These are phyloP conservation scores for Megaceryle alcyon DNA, from an alignment of 2,797 vertebrate species.

Conservation along the genomic window DNA sequence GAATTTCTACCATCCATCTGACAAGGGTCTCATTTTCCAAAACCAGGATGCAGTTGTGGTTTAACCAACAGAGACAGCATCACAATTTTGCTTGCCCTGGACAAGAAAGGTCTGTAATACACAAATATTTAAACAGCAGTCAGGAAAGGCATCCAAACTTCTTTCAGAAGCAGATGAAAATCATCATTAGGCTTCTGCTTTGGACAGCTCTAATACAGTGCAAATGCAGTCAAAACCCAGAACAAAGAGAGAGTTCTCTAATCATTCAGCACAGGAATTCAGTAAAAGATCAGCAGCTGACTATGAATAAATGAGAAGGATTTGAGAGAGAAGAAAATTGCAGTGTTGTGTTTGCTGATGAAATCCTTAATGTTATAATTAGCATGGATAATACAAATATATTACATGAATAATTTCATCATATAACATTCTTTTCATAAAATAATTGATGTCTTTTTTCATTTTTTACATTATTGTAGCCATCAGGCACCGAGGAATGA, in stretches of 20 bases:
- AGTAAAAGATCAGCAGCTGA: not conserved
- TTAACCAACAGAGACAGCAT: not conserved
- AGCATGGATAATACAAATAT: not conserved
- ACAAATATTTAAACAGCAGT: not conserved
- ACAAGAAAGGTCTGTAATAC: not conserved
- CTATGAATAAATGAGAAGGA: not conserved
- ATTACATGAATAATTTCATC: not conserved
- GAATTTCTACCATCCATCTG: not conserved
- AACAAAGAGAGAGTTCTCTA: not conserved
- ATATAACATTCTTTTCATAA: not conserved
- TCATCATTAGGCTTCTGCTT: not conserved
- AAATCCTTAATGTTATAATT: not conserved
- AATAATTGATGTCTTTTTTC: not conserved
- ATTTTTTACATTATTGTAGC: not conserved
- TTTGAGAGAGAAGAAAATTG: not conserved
- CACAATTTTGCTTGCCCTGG: not conserved
- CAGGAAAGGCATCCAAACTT: constrained; percentile 2
- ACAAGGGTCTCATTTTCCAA: not conserved
- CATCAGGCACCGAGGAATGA: not conserved
- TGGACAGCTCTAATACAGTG: not conserved
- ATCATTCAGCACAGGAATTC: not conserved
- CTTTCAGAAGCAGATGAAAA: not conserved
- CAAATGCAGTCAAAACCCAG: not conserved
- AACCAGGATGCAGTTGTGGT: not conserved
- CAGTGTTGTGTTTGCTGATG: not conserved